These are phyloP conservation scores for Dromius quadrimaculatus DNA, from an alignment of 2,888 invertebrate genomes.

Conservation along the genomic window DNA sequence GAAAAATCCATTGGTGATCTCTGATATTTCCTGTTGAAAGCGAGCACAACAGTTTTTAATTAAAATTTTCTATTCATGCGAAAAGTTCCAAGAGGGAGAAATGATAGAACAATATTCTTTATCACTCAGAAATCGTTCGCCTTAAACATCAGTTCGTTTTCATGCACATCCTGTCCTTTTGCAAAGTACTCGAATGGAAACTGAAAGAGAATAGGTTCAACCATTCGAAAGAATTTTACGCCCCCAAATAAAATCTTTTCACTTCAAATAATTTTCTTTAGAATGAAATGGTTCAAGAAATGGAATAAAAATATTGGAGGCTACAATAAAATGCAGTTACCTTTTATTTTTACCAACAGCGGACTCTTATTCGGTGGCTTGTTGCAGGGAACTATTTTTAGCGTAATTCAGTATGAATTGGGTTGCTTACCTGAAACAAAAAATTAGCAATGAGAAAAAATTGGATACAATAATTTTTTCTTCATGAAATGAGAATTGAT, in stretches of 20 bases:
- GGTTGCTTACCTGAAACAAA: slow-evolving; percentile 28
- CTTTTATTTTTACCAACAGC: neutral
- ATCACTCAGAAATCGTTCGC: slow-evolving; percentile 47
- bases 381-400: slow-evolving; percentile 5
- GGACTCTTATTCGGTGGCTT: slow-evolving; percentile 8
- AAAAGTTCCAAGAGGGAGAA: slow-evolving; percentile 34
- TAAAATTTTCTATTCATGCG: slow-evolving; percentile 44
- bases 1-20: slow-evolving; percentile 36
- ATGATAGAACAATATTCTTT: slow-evolving; percentile 44
- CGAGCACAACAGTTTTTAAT: slow-evolving; percentile 39
- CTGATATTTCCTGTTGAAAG: slow-evolving; percentile 40
- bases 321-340: slow-evolving; percentile 38
- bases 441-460: neutral
- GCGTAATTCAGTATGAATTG: neutral
- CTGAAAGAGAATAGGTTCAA: slow-evolving; percentile 46
- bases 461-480: too few relatives aligned
- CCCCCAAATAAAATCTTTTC: slow-evolving; percentile 46
- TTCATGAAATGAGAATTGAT: too few relatives aligned
- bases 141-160: slow-evolving; percentile 47
- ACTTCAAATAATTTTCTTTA: slow-evolving; percentile 41
- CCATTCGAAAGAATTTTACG: slow-evolving; percentile 40
- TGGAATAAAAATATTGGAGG: slow-evolving; percentile 43
- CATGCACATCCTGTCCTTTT: slow-evolving; percentile 45
- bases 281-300: slow-evolving; percentile 39
- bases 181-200: slow-evolving; percentile 36